phyloP scores from a whole-genome alignment of 2,888 invertebrate genomes.

The Galerucella calmariensis region DNA sequence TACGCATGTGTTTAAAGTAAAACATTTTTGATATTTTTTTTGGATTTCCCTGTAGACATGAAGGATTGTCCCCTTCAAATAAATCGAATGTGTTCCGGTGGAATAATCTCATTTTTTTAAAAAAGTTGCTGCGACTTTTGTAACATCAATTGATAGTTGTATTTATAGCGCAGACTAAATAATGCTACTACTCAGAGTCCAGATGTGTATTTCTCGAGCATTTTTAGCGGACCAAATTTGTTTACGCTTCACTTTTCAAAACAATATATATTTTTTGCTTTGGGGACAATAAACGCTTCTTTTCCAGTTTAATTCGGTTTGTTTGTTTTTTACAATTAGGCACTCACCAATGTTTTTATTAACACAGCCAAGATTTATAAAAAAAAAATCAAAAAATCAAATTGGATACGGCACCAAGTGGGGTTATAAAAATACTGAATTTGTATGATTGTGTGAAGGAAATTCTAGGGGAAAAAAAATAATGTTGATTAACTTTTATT shows the following conservation, averaged over 20 bases:
- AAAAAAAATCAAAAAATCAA: neutral
- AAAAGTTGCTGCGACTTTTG: conserved; percentile 58
- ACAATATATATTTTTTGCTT: conserved; percentile 39
- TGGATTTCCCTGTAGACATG: neutral
- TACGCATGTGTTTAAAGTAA: no score
- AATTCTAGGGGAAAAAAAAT: no score
- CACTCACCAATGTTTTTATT: neutral
- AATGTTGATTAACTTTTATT: no score
- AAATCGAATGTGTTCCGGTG: conserved; percentile 55
- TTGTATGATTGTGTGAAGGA: no score
- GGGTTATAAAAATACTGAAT: no score
- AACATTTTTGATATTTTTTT: no score
- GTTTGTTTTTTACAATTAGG: conserved; percentile 12
- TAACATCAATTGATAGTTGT: conserved; percentile 62
- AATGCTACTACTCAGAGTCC: conserved; percentile 53
- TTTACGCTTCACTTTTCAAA: conserved; percentile 48
- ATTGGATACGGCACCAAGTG: no score
- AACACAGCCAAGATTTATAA: neutral
- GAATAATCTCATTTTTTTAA: conserved; percentile 59
- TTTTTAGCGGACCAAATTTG: conserved; percentile 54
- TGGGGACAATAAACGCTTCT: conserved; percentile 16
- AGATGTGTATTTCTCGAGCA: conserved; percentile 54
- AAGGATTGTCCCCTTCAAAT: conserved; percentile 40
- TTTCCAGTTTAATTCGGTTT: conserved; percentile 17
- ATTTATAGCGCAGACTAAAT: conserved; percentile 63